A percentile compares a stretch with the other conserved stretches of the same genome.
phyloP scores from a whole-genome alignment of 1,140 invertebrate species.

The Sipha flava region DNA sequence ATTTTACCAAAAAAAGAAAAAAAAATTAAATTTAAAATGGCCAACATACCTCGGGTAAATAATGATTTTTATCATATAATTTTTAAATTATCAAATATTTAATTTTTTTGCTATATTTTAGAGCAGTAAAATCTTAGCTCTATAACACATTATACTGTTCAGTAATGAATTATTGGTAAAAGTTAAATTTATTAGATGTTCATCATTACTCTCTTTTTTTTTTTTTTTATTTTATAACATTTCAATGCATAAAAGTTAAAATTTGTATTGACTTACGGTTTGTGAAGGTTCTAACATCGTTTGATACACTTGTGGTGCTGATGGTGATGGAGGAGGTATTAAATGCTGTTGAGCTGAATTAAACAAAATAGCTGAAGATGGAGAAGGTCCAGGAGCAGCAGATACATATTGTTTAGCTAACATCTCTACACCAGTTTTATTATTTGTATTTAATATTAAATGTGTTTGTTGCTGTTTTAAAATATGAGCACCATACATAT shows the following conservation, averaged over 20 bases:
- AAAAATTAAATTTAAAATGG: too few relatives aligned
- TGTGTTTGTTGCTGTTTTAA: slow-evolving; percentile 23
- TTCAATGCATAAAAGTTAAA: neutral
- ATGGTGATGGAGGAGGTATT: slow-evolving; percentile 24
- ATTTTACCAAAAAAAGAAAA: too few relatives aligned
- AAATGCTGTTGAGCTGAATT: slow-evolving; percentile 23
- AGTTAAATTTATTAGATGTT: too few relatives aligned
- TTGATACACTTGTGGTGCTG: slow-evolving; percentile 20
- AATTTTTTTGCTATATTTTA: too few relatives aligned
- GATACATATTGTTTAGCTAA: slow-evolving; percentile 19
- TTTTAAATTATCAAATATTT: too few relatives aligned
- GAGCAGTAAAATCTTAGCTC: too few relatives aligned
- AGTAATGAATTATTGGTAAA: too few relatives aligned
- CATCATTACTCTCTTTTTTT: too few relatives aligned
- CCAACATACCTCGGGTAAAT: too few relatives aligned
- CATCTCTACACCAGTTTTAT: slow-evolving; percentile 24
- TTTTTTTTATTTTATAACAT: too few relatives aligned
- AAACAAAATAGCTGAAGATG: slow-evolving; percentile 17
- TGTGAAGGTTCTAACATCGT: slow-evolving; percentile 17
- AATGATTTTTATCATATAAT: too few relatives aligned
- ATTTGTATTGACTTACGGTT: neutral
- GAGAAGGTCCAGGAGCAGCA: slow-evolving; percentile 22
- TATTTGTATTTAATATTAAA: slow-evolving; percentile 27
- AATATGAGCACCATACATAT: slow-evolving; percentile 24
- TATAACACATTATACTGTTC: too few relatives aligned